Conservation (phyloP, 2,797 vertebrate species). For the Fistularia commersonii region DNA sequence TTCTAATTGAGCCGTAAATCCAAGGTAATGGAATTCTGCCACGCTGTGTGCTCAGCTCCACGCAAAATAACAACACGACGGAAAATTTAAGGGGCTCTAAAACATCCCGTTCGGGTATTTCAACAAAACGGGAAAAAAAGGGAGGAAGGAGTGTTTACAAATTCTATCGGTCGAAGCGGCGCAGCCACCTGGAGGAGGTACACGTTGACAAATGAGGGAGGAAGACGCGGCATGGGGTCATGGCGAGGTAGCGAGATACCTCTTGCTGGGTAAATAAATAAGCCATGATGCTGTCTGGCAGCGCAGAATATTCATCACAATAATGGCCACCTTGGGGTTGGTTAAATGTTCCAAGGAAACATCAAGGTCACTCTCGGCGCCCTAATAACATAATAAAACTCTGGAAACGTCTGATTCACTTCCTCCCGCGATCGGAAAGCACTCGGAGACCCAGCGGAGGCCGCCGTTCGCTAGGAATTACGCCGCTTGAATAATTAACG, state of each 20-base stretch:
- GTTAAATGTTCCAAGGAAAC: conserved; percentile 82
- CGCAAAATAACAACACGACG: too few species aligned
- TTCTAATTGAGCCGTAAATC: too few species aligned
- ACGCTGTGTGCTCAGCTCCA: too few species aligned
- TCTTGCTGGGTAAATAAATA: conserved; percentile 78
- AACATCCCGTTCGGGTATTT: too few species aligned
- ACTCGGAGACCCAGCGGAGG: conserved; percentile 34
- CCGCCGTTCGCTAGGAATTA: conserved; percentile 34
- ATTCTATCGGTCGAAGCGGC: conserved; percentile 30
- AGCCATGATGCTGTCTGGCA: conserved; percentile 64
- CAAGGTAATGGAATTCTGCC: too few species aligned
- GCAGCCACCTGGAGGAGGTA: conserved; percentile 58
- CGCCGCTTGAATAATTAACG: conserved; percentile 57
- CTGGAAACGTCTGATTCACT: conserved; percentile 65
- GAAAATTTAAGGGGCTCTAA: too few species aligned
- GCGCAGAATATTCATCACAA: conserved; percentile 75
- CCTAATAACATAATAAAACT: conserved; percentile 75
- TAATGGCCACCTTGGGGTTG: conserved; percentile 82
- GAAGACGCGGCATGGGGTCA: conserved; percentile 70
- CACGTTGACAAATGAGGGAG: conserved; percentile 72
- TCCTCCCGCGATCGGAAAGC: conserved; percentile 51
- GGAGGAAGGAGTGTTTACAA: background rate
- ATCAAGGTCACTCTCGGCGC: conserved; percentile 76
- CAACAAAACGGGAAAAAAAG: too few species aligned
- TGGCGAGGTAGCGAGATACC: conserved; percentile 67